Evolutionary conservation across 2,797 vertebrate species (phyloP).

Genomic region (Intellagama lesueurii): DNA sequence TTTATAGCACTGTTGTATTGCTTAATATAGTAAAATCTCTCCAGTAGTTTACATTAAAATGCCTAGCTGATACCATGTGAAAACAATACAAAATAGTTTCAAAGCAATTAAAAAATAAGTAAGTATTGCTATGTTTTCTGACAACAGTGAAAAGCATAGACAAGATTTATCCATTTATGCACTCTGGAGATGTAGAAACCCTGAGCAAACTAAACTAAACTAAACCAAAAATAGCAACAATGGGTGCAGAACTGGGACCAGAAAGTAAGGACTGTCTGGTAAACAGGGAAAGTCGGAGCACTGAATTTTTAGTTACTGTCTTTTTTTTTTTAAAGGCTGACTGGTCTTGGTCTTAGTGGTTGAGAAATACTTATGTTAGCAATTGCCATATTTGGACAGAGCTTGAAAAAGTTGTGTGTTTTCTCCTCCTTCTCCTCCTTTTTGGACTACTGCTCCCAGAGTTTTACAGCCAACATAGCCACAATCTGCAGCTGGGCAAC

Average conservation of each 20-base stretch:
- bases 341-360: background rate
- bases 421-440: too few relatives aligned
- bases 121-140: background rate
- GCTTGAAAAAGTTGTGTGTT: background rate
- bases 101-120: background rate
- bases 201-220: background rate
- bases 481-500: background rate
- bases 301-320: background rate
- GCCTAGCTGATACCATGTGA: background rate
- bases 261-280: background rate
- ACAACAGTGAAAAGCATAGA: background rate
- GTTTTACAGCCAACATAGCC: too few relatives aligned
- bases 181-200: background rate
- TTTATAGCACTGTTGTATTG: background rate
- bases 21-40: background rate
- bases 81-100: background rate
- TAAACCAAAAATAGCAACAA: background rate
- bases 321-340: background rate
- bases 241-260: background rate
- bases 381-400: background rate
- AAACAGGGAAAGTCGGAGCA: background rate
- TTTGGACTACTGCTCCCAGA: too few relatives aligned
- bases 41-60: background rate
- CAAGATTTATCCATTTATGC: background rate
- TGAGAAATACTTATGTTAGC: background rate